Base-by-base conservation (phyloP, 2,888 invertebrate species). In the Silvanus unidentatus region DNA sequence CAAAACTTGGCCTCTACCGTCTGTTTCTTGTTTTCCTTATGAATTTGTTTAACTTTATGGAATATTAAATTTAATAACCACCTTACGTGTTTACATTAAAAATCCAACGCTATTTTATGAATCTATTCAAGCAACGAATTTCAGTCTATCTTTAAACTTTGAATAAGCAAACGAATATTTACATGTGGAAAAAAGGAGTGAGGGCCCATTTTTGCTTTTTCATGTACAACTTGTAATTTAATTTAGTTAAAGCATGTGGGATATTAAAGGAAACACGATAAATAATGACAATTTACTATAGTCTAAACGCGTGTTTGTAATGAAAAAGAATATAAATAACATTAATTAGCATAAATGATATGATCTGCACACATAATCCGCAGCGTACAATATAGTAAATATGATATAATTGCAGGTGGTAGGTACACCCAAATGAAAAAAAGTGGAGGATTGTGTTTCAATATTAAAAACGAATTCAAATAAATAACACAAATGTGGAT, bases 1-100 rank as follows among this genome's bases (percentile, higher is more conserved):
- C 70, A 69, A 68, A 70, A 70, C 62, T 69, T 69, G 60, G 57
- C 61, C 60, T 62, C 57, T 54, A 40, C 48, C 49, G 50, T 55
- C 53, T 55, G 57, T 52, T 59, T 57, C 56, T 58, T 57, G 59
- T 60, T 60, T 58, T 58, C 53, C 55, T 64, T 61, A 60, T 63
- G 63, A 63, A 63, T 63, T 63, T 63, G 61, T 62, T 63, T 55
- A 58, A 55, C 60, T 61, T 60, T 62, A 59, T 58, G 62, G 59
- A 62, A 60, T 63, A 58, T 58, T 57, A 62, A 60, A 64, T 62
- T 63, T 62, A 59, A 63, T 60, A 57, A 46, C 52, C 47, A 22
- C 22, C 22, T 22, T 22, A 5, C 22, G 3, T 22, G 22, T 22
- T 46, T 39, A 39, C 22, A 22, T 22, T 22, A 22, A 22, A 22